phyloP scores from a whole-genome alignment of 2,113 vertebrate genomes.

The Lathamus discolor region DNA sequence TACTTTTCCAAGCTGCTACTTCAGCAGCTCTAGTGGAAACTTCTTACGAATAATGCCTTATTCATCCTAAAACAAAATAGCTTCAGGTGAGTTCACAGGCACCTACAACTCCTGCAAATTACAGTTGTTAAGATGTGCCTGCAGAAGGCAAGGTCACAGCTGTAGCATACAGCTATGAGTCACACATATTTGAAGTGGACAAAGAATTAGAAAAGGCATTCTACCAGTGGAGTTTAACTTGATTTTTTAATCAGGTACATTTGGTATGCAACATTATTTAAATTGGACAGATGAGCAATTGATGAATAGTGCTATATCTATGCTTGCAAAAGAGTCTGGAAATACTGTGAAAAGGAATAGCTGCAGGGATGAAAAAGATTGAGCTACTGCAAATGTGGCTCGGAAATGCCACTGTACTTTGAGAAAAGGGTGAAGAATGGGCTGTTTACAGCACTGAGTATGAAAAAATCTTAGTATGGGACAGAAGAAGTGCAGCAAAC shows the following conservation, averaged over 20 bases:
- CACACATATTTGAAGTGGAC: not conserved
- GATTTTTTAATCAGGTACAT: not conserved
- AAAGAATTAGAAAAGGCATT: not conserved
- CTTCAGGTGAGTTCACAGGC: not conserved
- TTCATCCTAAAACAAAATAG: not conserved
- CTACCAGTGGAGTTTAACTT: not conserved
- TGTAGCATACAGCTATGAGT: not conserved
- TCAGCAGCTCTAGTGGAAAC: not conserved
- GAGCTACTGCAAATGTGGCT: not conserved
- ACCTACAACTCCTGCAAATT: not conserved
- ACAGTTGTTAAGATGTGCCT: not conserved
- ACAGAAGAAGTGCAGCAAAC: not conserved
- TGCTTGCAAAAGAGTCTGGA: not conserved
- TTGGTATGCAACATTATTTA: not conserved
- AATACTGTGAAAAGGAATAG: not conserved
- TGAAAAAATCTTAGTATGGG: not conserved
- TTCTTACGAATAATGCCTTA: not conserved
- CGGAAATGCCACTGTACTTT: not conserved
- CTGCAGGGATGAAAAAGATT: not conserved
- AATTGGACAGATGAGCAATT: not conserved
- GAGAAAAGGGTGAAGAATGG: not conserved
- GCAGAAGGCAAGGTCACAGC: not conserved
- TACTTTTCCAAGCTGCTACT: not conserved
- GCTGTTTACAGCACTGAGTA: not conserved
- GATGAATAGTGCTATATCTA: accelerated